Percentiles rank a stretch among this genome's conserved stretches.
phyloP scores from a whole-genome alignment of 2,113 vertebrate species.

The Petaurus breviceps region DNA sequence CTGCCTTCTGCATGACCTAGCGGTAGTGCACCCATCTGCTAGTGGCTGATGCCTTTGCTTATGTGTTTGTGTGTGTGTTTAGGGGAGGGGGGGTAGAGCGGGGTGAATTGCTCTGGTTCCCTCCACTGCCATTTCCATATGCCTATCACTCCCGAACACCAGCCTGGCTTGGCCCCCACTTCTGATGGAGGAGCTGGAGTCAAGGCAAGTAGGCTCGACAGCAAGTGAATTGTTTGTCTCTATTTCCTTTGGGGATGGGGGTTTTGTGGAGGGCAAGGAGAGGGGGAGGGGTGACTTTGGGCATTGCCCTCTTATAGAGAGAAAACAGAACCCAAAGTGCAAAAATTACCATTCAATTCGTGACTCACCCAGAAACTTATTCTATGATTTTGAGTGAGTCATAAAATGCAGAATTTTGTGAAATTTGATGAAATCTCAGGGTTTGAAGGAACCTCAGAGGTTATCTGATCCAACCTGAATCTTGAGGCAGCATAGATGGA shows the following conservation, averaged over 20 bases:
- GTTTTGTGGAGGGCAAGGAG: neutral
- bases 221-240: slow-evolving; percentile 31
- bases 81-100: neutral
- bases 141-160: slow-evolving; percentile 69
- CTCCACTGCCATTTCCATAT: slow-evolving; percentile 72
- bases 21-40: neutral
- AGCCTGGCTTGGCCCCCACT: slow-evolving; percentile 77
- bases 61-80: neutral
- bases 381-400: neutral
- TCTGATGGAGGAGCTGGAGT: slow-evolving; percentile 74
- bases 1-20: slow-evolving; percentile 59
- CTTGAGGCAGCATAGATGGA: neutral
- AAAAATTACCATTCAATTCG: neutral
- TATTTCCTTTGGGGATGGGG: slow-evolving; percentile 54
- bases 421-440: neutral
- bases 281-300: neutral
- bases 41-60: slow-evolving; percentile 49
- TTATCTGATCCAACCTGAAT: neutral
- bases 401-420: neutral
- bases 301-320: neutral
- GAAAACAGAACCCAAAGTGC: neutral
- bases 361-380: neutral
- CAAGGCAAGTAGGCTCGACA: slow-evolving; percentile 78
- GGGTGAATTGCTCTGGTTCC: slow-evolving; percentile 72
- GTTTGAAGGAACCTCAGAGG: neutral